Evolutionary conservation across 2,888 invertebrate genomes (phyloP), one percentile per base, ranked within the genome.

Genomic region (Automeris io): DNA sequence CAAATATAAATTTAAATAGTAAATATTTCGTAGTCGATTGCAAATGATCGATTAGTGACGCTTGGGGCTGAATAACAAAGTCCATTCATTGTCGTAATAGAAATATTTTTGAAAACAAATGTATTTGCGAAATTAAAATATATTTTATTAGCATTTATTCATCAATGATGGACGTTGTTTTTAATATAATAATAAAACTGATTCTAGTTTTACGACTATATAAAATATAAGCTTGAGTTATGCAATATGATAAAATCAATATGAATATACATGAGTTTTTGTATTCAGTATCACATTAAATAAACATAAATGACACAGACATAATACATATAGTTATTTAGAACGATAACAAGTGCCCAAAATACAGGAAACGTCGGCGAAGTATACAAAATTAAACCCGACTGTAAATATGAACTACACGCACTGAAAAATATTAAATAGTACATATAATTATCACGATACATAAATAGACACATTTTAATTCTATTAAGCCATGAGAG

Each of bases 401-500:
- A 8, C 13, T 26, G 13, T 12, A 26, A 13, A 11, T 26, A 12
- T 13, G n/a, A 7, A 12, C 6, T 7, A 7, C 6, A 26, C 7
- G 8, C 2, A 26, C 13, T 26, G 13, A 13, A 13, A 26, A 26
- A 12, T 26, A 26, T 16, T 7, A 13, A 26, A 26, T 13, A 2
- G 16, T 19, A 19, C 19, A 16, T 3, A 29, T n/a, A 29, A 29
- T 16, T 16, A 29, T 44, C 41, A 33, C 37, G 24, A 18, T 24
- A 29, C 16, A 26, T 33, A 16, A 33, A 25, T 33, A 6, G 25
- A 41, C 26, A 29, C 21, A 37, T 24, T 25, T 12, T 24, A 48
- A 69, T 76, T 76, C 80, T 73, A 78, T 80, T 80, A 80, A 76
- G 80, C 80, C 80, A 80, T 80, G 80, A 79, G 57, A 42, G 35